Evolutionary conservation across 2,888 invertebrate genomes (phyloP).

Genomic region (Erebia epiphron): DNA sequence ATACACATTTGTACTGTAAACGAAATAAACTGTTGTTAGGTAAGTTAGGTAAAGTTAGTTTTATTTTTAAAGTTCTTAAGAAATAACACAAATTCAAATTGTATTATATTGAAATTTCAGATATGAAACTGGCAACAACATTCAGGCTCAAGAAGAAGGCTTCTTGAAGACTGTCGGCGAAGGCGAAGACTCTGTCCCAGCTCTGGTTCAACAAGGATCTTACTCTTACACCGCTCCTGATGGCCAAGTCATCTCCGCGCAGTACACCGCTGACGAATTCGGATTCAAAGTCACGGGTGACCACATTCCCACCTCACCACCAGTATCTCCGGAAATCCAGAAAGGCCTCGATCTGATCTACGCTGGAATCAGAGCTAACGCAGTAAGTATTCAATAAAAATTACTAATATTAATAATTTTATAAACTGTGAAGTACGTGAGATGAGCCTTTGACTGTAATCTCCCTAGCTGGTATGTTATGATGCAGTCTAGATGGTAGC

Average conservation of each 20-base stretch:
- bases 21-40: too few species aligned
- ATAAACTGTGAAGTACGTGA: too few species aligned
- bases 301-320: slow-evolving; percentile 92
- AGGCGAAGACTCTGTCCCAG: slow-evolving; percentile 76
- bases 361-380: slow-evolving; percentile 88
- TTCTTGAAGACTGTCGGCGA: slow-evolving; percentile 87
- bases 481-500: too few species aligned
- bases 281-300: slow-evolving; percentile 92
- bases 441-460: too few species aligned
- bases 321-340: slow-evolving; percentile 92
- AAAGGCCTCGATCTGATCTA: slow-evolving; percentile 94
- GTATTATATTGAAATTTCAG: slow-evolving; percentile 63
- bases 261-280: slow-evolving; percentile 91
- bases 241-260: slow-evolving; percentile 88
- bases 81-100: not conserved
- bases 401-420: not conserved
- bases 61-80: too few species aligned
- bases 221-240: slow-evolving; percentile 92
- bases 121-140: slow-evolving; percentile 93
- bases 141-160: slow-evolving; percentile 90
- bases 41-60: too few species aligned
- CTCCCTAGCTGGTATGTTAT: too few species aligned
- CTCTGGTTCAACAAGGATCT: slow-evolving; percentile 90
- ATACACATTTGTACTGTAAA: too few species aligned
- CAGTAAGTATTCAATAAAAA: slow-evolving; percentile 49